phyloP scores from a whole-genome alignment of 1,140 invertebrate genomes.

The Hestina assimilis region DNA sequence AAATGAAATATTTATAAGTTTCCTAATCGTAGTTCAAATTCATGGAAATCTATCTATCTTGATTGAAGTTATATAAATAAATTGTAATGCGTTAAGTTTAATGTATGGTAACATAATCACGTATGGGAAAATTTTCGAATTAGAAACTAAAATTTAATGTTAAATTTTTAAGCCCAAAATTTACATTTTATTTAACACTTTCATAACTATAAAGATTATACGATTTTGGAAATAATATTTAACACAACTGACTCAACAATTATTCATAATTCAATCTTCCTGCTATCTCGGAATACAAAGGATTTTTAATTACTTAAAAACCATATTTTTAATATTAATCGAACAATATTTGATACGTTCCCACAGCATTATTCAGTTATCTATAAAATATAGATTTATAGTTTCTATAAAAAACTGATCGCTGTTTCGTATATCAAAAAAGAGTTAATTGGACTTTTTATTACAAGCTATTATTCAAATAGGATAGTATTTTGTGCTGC shows the following conservation, averaged over 20 bases:
- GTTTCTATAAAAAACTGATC: conserved; percentile 38
- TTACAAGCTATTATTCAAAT: conserved; percentile 34
- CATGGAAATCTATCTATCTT: conserved; percentile 58
- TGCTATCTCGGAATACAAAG: background rate
- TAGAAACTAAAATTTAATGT: background rate
- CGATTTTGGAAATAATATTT: background rate
- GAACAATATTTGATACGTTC: conserved; percentile 26
- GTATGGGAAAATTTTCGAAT: background rate
- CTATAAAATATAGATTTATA: conserved; percentile 47
- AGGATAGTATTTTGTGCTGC: conserved; percentile 23
- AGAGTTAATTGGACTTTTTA: conserved; percentile 42
- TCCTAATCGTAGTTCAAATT: conserved; percentile 54
- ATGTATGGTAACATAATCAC: background rate
- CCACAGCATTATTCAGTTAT: conserved; percentile 34
- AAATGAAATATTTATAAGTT: conserved; percentile 72
- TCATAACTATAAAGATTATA: background rate
- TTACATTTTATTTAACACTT: background rate
- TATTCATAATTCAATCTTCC: background rate
- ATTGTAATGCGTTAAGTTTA: conserved; percentile 15
- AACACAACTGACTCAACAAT: background rate
- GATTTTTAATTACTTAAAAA: conserved; percentile 11
- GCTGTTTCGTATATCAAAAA: conserved; percentile 37
- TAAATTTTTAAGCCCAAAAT: background rate
- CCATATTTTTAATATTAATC: conserved; percentile 7
- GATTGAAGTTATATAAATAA: conserved; percentile 42